These are phyloP conservation scores for Myotis vivesi DNA, from an alignment of 2,797 vertebrate species.

Conservation along the genomic window DNA sequence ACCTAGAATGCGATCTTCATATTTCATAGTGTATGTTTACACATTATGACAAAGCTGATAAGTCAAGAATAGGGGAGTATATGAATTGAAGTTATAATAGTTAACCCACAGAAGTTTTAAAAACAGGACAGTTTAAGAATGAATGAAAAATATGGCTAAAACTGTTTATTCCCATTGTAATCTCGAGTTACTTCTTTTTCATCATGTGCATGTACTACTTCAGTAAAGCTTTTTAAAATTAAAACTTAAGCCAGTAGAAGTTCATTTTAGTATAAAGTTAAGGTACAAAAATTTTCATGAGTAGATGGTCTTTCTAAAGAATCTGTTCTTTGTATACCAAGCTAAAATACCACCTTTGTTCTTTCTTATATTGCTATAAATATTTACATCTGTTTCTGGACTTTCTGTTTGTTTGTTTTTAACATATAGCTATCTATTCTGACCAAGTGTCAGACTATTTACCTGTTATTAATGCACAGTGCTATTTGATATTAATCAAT, in stretches of 20 bases:
- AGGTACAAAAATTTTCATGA: background rate
- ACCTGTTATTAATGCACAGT: background rate
- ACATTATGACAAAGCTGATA: background rate
- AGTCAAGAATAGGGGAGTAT: background rate
- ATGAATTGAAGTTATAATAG: background rate
- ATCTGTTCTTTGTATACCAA: background rate
- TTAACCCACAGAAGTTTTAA: background rate
- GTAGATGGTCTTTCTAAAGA: background rate
- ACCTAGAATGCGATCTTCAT: background rate
- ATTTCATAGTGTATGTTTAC: background rate
- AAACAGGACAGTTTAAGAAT: background rate
- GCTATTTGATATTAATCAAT: background rate
- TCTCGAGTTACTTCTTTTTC: background rate
- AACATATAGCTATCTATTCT: background rate
- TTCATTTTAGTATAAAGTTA: background rate
- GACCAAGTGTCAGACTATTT: background rate
- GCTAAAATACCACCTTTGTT: background rate
- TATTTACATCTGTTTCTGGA: background rate
- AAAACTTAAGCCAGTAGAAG: background rate
- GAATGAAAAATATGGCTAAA: background rate
- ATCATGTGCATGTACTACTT: background rate
- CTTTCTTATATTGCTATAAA: background rate
- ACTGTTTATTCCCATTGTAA: background rate
- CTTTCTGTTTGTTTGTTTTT: background rate
- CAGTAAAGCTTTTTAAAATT: background rate